phyloP scores from a whole-genome alignment of 2,113 vertebrate species.

The Synchiropus splendidus region DNA sequence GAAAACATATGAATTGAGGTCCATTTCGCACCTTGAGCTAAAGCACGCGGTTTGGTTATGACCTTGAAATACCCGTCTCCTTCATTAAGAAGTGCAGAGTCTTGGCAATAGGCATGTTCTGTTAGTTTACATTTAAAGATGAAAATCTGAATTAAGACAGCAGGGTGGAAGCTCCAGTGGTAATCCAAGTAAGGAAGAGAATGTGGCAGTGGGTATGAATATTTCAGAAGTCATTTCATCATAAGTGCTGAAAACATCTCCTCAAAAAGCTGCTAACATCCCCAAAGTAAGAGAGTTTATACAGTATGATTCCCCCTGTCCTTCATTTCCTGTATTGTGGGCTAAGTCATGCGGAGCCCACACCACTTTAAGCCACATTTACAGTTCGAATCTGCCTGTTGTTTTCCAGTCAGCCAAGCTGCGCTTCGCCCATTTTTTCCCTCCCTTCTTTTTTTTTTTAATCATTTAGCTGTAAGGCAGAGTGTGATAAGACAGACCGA shows the following conservation, averaged over 20 bases:
- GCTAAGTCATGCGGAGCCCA: slow-evolving; percentile 39
- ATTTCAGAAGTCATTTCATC: slow-evolving; percentile 2
- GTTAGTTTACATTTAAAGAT: no score
- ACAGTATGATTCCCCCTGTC: slow-evolving; percentile 9
- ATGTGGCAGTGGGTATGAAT: slow-evolving; percentile 1
- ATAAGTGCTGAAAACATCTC: slow-evolving; percentile 4
- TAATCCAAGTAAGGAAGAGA: slow-evolving; percentile 3
- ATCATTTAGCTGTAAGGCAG: slow-evolving; percentile 70
- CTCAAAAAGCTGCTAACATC: slow-evolving; percentile 2
- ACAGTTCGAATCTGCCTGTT: slow-evolving; percentile 60
- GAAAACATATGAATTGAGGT: no score
- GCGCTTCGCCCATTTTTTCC: slow-evolving; percentile 42
- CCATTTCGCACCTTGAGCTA: no score
- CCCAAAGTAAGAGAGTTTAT: slow-evolving; percentile 21
- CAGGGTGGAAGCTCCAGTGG: slow-evolving; percentile 3
- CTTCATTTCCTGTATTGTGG: slow-evolving; percentile 49
- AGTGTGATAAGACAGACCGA: slow-evolving; percentile 68
- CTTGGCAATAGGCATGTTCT: no score
- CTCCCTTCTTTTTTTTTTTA: no score
- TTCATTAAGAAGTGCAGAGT: no score
- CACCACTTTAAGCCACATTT: slow-evolving; percentile 55
- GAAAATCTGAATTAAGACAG: no score
- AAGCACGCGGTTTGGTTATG: no score
- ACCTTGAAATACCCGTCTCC: no score
- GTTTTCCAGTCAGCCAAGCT: slow-evolving; percentile 53